Evolutionary conservation across 2,888 invertebrate genomes (phyloP).

Genomic region (Lycophotia porphyrea): DNA sequence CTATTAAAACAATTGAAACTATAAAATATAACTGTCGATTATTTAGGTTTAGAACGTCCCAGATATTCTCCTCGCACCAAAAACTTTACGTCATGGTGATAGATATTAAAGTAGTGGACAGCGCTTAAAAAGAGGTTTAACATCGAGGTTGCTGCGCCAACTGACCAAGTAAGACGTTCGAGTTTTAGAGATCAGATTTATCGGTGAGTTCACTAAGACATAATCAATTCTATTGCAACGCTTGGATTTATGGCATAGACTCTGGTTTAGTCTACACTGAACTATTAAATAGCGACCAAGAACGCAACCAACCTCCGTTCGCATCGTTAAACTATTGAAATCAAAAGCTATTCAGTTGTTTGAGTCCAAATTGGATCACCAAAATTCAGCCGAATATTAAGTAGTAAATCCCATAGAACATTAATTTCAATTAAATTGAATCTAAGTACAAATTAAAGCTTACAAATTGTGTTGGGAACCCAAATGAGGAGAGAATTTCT

Average conservation of each 20-base stretch:
- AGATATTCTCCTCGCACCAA: not conserved
- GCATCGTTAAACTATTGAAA: constrained; percentile 23
- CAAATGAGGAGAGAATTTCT: not conserved
- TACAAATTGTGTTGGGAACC: not conserved
- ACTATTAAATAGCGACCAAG: constrained; percentile 12
- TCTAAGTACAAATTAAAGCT: not conserved
- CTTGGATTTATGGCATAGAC: constrained; percentile 56
- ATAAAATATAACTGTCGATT: not conserved
- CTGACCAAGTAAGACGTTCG: constrained; percentile 58
- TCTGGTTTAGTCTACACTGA: constrained; percentile 21
- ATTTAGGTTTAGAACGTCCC: not conserved
- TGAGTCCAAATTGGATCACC: constrained; percentile 7
- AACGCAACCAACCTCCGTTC: not conserved
- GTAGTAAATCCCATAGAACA: not conserved
- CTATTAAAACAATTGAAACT: not conserved
- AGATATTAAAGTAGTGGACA: constrained; percentile 23
- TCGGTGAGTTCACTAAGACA: constrained; percentile 32
- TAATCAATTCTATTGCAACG: constrained; percentile 47
- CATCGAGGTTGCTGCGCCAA: constrained; percentile 54
- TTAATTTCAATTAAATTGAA: not conserved
- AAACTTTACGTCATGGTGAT: not conserved
- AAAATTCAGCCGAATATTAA: not conserved
- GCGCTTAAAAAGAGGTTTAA: constrained; percentile 19
- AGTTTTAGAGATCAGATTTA: constrained; percentile 59
- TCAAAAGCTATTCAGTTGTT: not conserved